Percentiles rank a stretch among this genome's conserved stretches.
Evolutionary conservation across 2,797 vertebrate genomes (phyloP).

Genomic region (Prunella strophiata): DNA sequence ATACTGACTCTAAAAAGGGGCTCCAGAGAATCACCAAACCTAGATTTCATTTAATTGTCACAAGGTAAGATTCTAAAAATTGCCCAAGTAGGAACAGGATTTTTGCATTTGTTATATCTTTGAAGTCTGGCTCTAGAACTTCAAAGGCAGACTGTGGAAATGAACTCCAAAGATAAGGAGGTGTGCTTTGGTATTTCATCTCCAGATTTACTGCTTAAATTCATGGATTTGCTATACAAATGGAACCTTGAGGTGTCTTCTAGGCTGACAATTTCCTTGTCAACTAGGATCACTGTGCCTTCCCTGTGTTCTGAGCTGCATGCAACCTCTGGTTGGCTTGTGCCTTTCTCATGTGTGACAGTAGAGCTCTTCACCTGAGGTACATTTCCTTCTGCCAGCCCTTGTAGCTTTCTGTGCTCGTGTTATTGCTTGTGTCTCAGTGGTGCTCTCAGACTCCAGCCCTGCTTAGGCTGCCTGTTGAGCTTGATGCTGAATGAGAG

Average conservation of each 20-base stretch:
- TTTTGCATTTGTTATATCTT: neutral
- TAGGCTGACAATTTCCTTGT: neutral
- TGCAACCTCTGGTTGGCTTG: neutral
- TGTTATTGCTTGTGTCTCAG: neutral
- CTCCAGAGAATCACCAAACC: neutral
- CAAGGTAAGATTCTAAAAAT: neutral
- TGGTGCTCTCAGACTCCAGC: neutral
- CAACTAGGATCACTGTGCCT: neutral
- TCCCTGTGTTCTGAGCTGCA: neutral
- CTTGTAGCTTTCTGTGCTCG: neutral
- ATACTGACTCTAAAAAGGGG: neutral
- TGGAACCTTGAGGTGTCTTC: neutral
- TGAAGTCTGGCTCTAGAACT: neutral
- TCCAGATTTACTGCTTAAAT: neutral
- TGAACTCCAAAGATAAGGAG: neutral
- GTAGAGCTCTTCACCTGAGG: neutral
- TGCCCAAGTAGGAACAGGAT: neutral
- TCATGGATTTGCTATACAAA: neutral
- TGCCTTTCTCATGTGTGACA: neutral
- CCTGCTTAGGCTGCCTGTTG: neutral
- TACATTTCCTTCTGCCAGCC: neutral
- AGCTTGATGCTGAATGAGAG: neutral
- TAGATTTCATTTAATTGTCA: neutral
- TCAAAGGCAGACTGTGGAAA: neutral
- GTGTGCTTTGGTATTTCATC: neutral